Evolutionary conservation across 2,113 vertebrate species (phyloP), one percentile per base, ranked within the genome.

Genomic region (Nycticorax nycticorax): DNA sequence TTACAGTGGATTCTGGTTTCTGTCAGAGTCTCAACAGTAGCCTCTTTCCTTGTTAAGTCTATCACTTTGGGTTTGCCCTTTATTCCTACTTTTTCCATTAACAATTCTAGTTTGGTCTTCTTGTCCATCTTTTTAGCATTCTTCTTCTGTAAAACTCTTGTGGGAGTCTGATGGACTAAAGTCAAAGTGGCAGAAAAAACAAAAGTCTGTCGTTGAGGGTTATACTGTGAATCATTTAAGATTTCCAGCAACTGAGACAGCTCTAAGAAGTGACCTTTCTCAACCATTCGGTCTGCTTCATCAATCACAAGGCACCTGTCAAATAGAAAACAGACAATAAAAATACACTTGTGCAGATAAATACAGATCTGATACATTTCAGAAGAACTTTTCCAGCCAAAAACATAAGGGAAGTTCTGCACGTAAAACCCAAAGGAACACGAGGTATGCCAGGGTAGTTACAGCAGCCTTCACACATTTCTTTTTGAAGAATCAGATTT

Each of bases 181-280:
- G 99, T 99, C 93, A 99, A 97, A 2, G 99, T 99, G 84, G 99
- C 99, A 14, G 99, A 99, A 97, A 99, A 99, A 85, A 99, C 98
- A 73, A 99, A 99, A 0, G 98, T 99, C 97, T 99, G 99, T 84
- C 99, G 98, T 52, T 93, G 97, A 50, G 99, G 98, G 84, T 99
- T 99, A 88, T 99, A 99, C 19, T 99, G 98, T 19, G 98, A 97
- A 4, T 99, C 99, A 94, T 97, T 99, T 63, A 99, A 98, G 98
- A 99, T 92, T 97, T 99, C 99, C 57, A 99, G 95, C 78, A 99
- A 97, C 95, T 98, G 99, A 73, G 99, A 99, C 89, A 99, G 98
- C 97, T 99, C 99, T 16, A 98, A 98, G 92, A 99, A 99, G 97
- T 99, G 99, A 67, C 99, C 99, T 93, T 98, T 99, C 96, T 99